Conservation (phyloP, 2,113 vertebrate species). For the Macrotis lagotis region DNA sequence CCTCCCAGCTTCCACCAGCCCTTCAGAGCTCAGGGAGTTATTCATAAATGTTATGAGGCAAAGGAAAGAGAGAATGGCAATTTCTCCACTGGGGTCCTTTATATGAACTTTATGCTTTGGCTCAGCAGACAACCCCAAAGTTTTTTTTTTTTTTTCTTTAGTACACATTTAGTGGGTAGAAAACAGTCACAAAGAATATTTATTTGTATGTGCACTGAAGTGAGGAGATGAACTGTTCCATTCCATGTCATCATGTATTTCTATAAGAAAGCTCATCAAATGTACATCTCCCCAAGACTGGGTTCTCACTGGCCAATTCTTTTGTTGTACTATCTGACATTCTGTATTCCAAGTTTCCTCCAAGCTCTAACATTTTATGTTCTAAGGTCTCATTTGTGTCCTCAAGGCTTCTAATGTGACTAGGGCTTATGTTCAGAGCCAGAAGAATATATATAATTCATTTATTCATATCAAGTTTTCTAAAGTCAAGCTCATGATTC, state of each 20-base stretch:
- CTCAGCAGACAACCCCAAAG: neutral
- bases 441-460: neutral
- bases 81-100: neutral
- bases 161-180: neutral
- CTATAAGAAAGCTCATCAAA: neutral
- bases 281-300: neutral
- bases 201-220: neutral
- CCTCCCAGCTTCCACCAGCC: neutral
- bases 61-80: neutral
- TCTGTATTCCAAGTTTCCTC: neutral
- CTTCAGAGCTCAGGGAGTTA: neutral
- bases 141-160: neutral
- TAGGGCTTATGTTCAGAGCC: neutral
- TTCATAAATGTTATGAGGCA: neutral
- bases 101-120: neutral
- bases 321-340: neutral
- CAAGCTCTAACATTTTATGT: neutral
- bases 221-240: neutral
- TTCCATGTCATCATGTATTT: neutral
- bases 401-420: neutral
- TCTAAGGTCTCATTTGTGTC: neutral
- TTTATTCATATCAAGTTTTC: conserved; percentile 39
- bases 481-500: conserved; percentile 66
- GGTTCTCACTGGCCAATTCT: neutral
- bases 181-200: neutral